phyloP scores from a whole-genome alignment of 2,888 invertebrate species.

The Ecdyonurus torrentis region DNA sequence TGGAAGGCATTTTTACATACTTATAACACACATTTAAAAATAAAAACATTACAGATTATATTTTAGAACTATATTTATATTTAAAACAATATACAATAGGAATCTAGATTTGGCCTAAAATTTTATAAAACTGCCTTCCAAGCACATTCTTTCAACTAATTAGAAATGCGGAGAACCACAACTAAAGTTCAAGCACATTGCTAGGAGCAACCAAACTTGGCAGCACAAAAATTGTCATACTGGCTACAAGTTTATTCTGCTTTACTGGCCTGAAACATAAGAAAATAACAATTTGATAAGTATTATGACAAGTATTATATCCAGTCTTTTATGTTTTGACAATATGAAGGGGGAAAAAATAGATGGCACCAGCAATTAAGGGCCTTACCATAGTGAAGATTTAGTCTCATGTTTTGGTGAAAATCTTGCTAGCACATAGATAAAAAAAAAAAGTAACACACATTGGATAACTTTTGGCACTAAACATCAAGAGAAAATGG shows the following conservation, averaged over 20 bases:
- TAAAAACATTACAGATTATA: background rate
- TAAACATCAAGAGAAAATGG: no score
- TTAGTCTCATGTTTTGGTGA: no score
- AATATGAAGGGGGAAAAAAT: no score
- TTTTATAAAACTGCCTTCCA: background rate
- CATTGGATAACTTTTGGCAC: no score
- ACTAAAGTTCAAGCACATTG: background rate
- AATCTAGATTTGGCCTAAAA: background rate
- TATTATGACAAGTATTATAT: no score
- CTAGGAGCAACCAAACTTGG: background rate
- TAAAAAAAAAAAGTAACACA: no score
- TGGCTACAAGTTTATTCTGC: background rate
- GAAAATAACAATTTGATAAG: no score
- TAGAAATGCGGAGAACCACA: background rate
- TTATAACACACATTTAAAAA: background rate
- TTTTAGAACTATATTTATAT: background rate
- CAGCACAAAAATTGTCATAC: background rate
- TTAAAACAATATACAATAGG: background rate
- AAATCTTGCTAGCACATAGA: no score
- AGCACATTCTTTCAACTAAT: background rate
- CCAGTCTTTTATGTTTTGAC: no score
- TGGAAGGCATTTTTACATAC: background rate
- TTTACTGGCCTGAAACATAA: background rate
- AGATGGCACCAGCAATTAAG: no score
- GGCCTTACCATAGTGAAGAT: no score